Conservation (phyloP, 2,113 vertebrate genomes). For the Eudorcas thomsonii region DNA sequence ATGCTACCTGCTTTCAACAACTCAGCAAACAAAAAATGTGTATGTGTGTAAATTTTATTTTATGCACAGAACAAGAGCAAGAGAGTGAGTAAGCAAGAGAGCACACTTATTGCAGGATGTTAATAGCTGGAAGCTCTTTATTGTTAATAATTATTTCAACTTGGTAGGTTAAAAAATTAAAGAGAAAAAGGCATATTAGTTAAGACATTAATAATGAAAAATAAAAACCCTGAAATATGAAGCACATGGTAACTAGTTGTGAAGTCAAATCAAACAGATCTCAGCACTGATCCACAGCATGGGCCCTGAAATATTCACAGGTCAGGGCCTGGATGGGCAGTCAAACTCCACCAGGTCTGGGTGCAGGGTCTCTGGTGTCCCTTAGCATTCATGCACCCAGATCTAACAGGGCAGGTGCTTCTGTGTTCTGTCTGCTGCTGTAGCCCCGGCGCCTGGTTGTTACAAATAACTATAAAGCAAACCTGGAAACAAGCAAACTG, state of each 20-base stretch:
- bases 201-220: background rate
- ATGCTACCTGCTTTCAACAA: background rate
- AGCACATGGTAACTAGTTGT: background rate
- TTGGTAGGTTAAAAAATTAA: background rate
- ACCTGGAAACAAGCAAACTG: background rate
- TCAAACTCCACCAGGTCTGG: background rate
- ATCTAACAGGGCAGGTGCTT: background rate
- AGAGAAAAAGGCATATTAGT: background rate
- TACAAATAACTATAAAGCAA: background rate
- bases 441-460: background rate
- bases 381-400: accelerated
- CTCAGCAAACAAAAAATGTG: background rate
- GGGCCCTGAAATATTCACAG: background rate
- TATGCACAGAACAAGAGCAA: background rate
- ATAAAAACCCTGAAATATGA: background rate
- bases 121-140: background rate
- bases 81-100: accelerated
- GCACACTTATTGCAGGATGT: too few relatives aligned
- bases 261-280: background rate
- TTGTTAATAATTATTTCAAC: background rate
- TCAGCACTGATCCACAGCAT: accelerated
- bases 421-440: background rate
- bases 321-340: background rate
- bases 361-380: background rate
- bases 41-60: background rate